phyloP scores from a whole-genome alignment of 1,140 invertebrate species.

The Thaumatotibia leucotreta region DNA sequence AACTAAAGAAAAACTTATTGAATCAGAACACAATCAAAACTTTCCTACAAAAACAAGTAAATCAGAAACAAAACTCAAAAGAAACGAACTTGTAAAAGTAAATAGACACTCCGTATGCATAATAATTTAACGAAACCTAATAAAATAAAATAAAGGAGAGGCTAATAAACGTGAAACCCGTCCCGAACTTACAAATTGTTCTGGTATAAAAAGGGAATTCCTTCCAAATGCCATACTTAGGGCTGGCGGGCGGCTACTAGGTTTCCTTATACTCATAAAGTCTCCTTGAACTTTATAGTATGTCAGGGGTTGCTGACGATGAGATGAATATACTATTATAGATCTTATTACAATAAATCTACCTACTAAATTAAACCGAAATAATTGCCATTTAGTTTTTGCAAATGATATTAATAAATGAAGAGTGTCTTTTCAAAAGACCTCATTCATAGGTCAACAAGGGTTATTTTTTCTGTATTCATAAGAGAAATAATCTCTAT shows the following conservation, averaged over 20 bases:
- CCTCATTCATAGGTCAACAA: too few relatives aligned
- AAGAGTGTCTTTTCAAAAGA: too few relatives aligned
- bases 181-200: constrained; percentile 10
- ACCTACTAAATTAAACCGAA: too few relatives aligned
- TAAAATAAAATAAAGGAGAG: neutral
- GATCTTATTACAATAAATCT: too few relatives aligned
- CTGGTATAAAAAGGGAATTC: constrained; percentile 8
- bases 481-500: too few relatives aligned
- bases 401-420: too few relatives aligned
- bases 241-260: neutral
- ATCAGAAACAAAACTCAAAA: neutral
- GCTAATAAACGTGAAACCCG: constrained; percentile 5
- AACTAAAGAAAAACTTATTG: too few relatives aligned
- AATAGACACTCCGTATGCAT: constrained; percentile 5
- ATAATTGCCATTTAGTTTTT: too few relatives aligned
- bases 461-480: too few relatives aligned
- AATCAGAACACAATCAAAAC: too few relatives aligned
- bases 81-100: neutral
- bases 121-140: constrained; percentile 6
- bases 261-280: neutral
- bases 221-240: neutral
- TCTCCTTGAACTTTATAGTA: too few relatives aligned
- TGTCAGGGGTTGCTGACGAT: neutral
- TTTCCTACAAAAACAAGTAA: too few relatives aligned
- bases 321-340: neutral